Base-by-base conservation (phyloP, 2,797 vertebrate genomes). In the Phoebastria nigripes region DNA sequence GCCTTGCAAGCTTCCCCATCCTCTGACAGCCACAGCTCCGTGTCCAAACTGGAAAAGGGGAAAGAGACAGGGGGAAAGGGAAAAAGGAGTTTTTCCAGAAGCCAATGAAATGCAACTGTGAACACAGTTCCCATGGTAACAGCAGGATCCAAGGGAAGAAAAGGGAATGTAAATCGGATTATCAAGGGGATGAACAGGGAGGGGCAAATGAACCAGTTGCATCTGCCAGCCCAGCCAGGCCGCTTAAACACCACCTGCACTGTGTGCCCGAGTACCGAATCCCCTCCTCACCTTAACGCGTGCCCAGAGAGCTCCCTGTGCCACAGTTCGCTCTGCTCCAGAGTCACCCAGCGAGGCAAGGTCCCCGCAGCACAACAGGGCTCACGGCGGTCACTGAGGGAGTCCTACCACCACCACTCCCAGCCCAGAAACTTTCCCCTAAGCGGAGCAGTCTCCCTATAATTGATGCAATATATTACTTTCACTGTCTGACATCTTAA, bases 61-160 rank as follows among this genome's bases (percentile, higher is more conserved):
- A 78, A 66, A 61, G 56, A 86, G 39, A 31, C 8, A 44, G 62
- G 47, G 72, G 35, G 19, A 76, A 90, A 52, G 59, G 24, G 19
- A 80, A 76, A 89, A 94, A 90, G 85, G 91, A 95, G 82, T 95
- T 96, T 96, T 94, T 94, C 6, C 35, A 54, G 92, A 96, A 97
- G 94, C 96, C 93, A 97, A 95, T 96, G 93, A 97, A 98, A 98
- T 97, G 97, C 98, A 98, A 98, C 98, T 98, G 98, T 98, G 98
- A 98, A 98, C 97, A 98, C 96, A 98, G 99, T 99, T 99, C 98
- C 99, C 99, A 99, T 99, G 98, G 99, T 98, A 98, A 99, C 98
- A 98, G 98, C 97, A 94, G 95, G 98, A 98, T 99, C 98, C 98
- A 98, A 98, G 97, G 98, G 98, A 98, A 98, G 98, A 98, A 98